Conservation (phyloP, 2,888 invertebrate genomes). For the Pristionchus maxplancki region DNA sequence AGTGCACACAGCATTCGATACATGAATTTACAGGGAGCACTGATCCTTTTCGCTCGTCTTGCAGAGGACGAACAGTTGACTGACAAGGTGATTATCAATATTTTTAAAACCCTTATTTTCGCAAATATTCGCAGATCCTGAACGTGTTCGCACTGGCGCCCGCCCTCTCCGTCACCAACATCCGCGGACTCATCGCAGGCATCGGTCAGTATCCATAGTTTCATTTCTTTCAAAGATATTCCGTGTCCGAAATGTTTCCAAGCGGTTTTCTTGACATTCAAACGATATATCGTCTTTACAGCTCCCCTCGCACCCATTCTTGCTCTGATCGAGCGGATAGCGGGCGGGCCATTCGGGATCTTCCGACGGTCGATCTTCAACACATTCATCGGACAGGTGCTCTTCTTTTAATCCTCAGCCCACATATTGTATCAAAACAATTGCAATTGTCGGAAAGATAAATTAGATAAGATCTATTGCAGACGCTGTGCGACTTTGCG, state of each 20-base stretch:
- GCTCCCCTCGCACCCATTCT: slow-evolving; percentile 19
- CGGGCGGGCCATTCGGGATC: slow-evolving; percentile 24
- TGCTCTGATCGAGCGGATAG: neutral
- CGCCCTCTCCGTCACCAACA: slow-evolving; percentile 75
- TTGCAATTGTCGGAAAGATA: too few species aligned
- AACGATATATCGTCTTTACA: too few species aligned
- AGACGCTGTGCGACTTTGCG: neutral
- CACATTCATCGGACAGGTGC: neutral
- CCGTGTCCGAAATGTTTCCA: too few species aligned
- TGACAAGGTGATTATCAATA: slow-evolving; percentile 57
- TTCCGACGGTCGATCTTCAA: slow-evolving; percentile 37
- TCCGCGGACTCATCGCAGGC: slow-evolving; percentile 73
- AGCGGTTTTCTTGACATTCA: too few species aligned
- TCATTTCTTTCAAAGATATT: neutral
- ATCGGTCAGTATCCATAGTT: slow-evolving; percentile 53
- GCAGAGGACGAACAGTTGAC: slow-evolving; percentile 60
- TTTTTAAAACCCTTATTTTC: neutral
- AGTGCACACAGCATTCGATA: too few species aligned
- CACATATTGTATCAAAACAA: too few species aligned
- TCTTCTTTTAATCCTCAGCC: neutral
- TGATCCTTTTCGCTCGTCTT: slow-evolving; percentile 69
- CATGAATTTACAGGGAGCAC: slow-evolving; percentile 59
- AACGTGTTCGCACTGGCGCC: slow-evolving; percentile 76
- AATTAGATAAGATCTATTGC: neutral
- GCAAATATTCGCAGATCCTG: slow-evolving; percentile 63